Conservation (phyloP, 2,888 invertebrate genomes). For the Malthinus seriepunctatus region DNA sequence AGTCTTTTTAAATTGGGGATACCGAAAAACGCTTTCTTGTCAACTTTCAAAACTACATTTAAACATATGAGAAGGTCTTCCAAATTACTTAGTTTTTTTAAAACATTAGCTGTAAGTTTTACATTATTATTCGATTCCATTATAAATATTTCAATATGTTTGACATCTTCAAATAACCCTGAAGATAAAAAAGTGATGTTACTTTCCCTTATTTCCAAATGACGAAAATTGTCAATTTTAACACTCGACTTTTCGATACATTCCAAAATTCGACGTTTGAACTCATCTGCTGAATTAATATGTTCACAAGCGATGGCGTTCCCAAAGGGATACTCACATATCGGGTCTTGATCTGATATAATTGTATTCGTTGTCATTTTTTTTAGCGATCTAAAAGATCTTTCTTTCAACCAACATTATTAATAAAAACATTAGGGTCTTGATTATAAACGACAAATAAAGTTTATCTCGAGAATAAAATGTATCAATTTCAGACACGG, state of each 20-base stretch:
- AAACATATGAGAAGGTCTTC: neutral
- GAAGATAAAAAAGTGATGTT: neutral
- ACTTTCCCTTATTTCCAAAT: neutral
- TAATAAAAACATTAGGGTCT: too few species aligned
- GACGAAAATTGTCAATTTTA: neutral
- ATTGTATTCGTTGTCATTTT: too few species aligned
- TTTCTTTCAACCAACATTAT: too few species aligned
- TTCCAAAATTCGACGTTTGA: neutral
- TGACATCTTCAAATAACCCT: too few species aligned
- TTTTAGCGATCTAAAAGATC: too few species aligned
- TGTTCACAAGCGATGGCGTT: neutral
- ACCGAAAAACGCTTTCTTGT: neutral
- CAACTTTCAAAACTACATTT: neutral
- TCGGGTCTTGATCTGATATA: neutral
- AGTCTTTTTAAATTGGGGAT: neutral
- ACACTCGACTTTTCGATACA: neutral
- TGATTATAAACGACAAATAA: too few species aligned
- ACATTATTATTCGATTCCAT: neutral
- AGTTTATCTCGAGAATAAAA: too few species aligned
- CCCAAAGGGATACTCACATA: neutral
- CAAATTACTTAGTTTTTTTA: neutral
- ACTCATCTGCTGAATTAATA: neutral
- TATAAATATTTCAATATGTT: neutral
- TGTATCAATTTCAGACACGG: too few species aligned
- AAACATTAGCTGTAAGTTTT: neutral